These are phyloP conservation scores for Tetanocera ferruginea DNA, from an alignment of 2,888 invertebrate species.

Conservation along the genomic window DNA sequence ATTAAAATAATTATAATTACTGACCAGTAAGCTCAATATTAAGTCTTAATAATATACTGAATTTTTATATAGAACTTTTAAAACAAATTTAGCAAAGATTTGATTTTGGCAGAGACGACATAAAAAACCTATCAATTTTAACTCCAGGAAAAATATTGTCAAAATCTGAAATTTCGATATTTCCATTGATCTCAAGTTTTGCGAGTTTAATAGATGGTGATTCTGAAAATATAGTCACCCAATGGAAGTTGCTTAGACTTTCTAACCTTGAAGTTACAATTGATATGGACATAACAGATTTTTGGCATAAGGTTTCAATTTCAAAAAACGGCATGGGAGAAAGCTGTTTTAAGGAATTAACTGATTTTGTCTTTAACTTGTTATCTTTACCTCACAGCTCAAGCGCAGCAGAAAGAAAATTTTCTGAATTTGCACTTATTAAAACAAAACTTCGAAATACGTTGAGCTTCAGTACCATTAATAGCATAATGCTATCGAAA, in stretches of 20 bases:
- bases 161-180: constrained; percentile 15
- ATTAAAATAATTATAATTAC: too few relatives aligned
- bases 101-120: constrained; percentile 31
- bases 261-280: constrained; percentile 12
- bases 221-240: constrained; percentile 24
- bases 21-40: too few relatives aligned
- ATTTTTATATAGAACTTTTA: constrained; percentile 41
- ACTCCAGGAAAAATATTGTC: constrained; percentile 34
- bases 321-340: too few relatives aligned
- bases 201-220: too few relatives aligned
- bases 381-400: constrained; percentile 36
- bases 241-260: constrained; percentile 35
- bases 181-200: constrained; percentile 14
- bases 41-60: too few relatives aligned
- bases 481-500: constrained; percentile 28
- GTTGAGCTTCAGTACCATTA: not conserved
- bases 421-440: constrained; percentile 32
- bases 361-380: constrained; percentile 39
- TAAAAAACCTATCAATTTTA: constrained; percentile 29
- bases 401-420: constrained; percentile 37
- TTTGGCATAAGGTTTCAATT: constrained; percentile 13
- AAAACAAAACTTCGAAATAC: constrained; percentile 34
- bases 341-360: too few relatives aligned
- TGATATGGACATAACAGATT: constrained; percentile 22
- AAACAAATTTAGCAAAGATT: constrained; percentile 33